These are phyloP conservation scores for Lontra canadensis DNA, from an alignment of 2,113 vertebrate species.

Conservation along the genomic window DNA sequence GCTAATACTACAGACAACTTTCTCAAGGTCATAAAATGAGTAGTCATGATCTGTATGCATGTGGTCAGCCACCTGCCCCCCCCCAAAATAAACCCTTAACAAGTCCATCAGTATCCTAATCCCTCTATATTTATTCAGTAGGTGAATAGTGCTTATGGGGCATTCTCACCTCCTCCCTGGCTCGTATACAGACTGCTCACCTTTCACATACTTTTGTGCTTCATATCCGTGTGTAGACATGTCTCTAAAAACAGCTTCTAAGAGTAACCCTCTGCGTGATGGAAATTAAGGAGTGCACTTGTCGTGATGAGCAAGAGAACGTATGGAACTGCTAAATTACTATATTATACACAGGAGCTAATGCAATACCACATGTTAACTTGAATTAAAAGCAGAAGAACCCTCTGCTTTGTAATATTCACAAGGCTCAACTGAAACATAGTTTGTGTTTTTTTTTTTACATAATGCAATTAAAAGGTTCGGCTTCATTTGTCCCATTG, in stretches of 20 bases:
- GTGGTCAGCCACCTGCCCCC: background rate
- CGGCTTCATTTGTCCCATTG: background rate
- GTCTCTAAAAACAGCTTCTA: slow-evolving; percentile 23
- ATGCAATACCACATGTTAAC: background rate
- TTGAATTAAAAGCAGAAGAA: background rate
- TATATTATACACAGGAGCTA: background rate
- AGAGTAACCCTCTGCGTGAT: background rate
- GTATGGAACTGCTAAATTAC: background rate
- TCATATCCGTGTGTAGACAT: background rate
- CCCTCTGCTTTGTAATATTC: slow-evolving; percentile 36
- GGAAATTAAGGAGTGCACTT: background rate
- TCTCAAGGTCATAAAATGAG: background rate
- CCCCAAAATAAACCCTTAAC: background rate
- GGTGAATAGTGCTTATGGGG: background rate
- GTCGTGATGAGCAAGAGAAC: background rate
- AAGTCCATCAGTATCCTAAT: background rate
- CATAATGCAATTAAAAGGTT: background rate
- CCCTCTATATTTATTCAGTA: background rate
- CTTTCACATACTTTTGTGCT: background rate
- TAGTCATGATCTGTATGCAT: background rate
- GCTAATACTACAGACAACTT: background rate
- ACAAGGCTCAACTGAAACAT: background rate
- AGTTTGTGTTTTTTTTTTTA: background rate
- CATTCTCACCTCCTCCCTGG: background rate
- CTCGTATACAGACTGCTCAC: background rate